Base-by-base conservation (phyloP, 1,140 invertebrate species). In the Macrobrachium rosenbergii region DNA sequence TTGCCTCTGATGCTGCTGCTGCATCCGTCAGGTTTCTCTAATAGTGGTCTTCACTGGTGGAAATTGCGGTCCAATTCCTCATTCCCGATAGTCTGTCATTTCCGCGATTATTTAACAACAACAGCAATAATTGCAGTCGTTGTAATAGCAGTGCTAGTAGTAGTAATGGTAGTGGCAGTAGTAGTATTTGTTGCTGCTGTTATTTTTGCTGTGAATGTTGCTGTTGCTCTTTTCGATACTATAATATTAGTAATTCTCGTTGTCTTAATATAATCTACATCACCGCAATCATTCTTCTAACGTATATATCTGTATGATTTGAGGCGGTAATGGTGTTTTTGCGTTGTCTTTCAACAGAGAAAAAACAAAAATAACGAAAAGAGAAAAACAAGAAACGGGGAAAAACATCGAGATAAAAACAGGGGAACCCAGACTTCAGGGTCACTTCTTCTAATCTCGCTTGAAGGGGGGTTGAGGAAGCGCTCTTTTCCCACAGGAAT, bases 81-180 rank as follows among this genome's bases (percentile, higher is more conserved):
- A n/a, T n/a, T n/a, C n/a, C n/a, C n/a, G n/a, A n/a, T n/a, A n/a
- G n/a, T n/a, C 28, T 37, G 28, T 37, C 28, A 37, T 37, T 37
- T 37, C 28, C 28, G 28, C 28, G 28, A 37, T 37, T 37, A 37
- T 37, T 37, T 37, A 37, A 37, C 28, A 37, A 37, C 28, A 37
- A 1, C 28, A 37, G 28, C 28, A 37, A 37, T 37, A 37, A 37
- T 75, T 45, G 23, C 58, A 75, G 73, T 75, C n/a, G 73, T 75
- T 45, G 73, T 75, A 75, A 52, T 75, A 75, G 73, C 19, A 10
- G 73, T 75, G n/a, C 23, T 73, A 21, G 69, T 73, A 21, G 69
- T 73, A 73, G 69, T 6, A 73, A 21, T 73, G 6, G 69, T 73
- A 21, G 69, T 73, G 3, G 28, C 3, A 37, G 28, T 37, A 37